Conservation (phyloP, 1,140 invertebrate genomes). For the Dreissena polymorpha region DNA sequence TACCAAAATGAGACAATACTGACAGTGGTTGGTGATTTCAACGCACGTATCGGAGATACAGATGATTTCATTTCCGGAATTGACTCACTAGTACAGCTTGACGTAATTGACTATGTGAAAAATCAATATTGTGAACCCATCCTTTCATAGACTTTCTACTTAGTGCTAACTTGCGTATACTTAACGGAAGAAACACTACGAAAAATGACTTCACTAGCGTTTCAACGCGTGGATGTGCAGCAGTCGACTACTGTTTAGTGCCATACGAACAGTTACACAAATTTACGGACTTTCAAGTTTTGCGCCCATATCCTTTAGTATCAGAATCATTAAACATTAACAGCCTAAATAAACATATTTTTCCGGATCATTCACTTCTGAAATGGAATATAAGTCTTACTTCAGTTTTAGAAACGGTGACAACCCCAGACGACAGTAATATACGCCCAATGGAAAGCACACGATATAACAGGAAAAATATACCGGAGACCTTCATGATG, state of each 20-base stretch:
- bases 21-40: slow-evolving; percentile 25
- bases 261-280: slow-evolving; percentile 37
- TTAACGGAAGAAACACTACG: slow-evolving; percentile 49
- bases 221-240: slow-evolving; percentile 45
- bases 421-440: no score
- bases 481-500: no score
- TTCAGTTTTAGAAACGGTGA: no score
- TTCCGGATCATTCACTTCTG: no score
- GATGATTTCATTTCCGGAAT: slow-evolving; percentile 45
- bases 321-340: no score
- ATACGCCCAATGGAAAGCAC: no score
- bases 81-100: slow-evolving; percentile 21
- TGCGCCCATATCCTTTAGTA: no score
- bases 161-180: slow-evolving; percentile 35
- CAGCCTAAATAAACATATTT: no score
- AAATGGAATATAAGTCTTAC: no score
- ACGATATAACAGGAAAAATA: no score
- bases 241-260: slow-evolving; percentile 49
- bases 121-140: slow-evolving; percentile 47
- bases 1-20: background rate
- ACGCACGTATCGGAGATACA: slow-evolving; percentile 17
- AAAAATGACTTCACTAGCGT: no score
- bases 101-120: slow-evolving; percentile 40
- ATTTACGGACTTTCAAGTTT: slow-evolving; percentile 3
- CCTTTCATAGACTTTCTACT: slow-evolving; percentile 41